Percentiles rank a stretch among this genome's conserved stretches.
Conservation (phyloP, 2,888 invertebrate species). For the Campaea margaritaria region DNA sequence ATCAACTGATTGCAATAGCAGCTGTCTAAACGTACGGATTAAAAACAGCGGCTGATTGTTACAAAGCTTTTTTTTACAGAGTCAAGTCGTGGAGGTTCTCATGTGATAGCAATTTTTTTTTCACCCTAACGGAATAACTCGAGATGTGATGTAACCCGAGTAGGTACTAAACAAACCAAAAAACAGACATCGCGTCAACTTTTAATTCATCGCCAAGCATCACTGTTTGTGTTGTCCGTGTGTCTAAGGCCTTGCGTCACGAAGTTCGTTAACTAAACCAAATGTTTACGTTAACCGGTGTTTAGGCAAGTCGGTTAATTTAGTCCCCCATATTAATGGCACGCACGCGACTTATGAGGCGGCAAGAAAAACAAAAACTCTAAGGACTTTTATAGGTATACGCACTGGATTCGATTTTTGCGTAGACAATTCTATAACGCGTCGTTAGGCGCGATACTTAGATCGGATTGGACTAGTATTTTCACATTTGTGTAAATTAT, state of each 20-base stretch:
- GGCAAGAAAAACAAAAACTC: conserved; percentile 61
- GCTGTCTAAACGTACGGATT: too few species aligned
- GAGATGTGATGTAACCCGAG: background rate
- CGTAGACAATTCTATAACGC: background rate
- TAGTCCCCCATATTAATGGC: conserved; percentile 65
- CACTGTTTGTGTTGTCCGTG: conserved; percentile 44
- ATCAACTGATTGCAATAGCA: too few species aligned
- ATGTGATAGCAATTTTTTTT: background rate
- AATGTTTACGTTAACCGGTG: conserved; percentile 66
- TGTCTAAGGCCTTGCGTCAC: conserved; percentile 52
- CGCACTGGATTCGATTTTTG: conserved; percentile 2
- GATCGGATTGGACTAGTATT: too few species aligned
- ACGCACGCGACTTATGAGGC: conserved; percentile 65
- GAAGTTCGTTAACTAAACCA: conserved; percentile 64
- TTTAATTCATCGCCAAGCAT: conserved; percentile 48
- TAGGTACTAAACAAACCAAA: conserved; percentile 8
- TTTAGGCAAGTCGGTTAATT: conserved; percentile 71
- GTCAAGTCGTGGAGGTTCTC: too few species aligned
- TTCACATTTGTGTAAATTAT: too few species aligned
- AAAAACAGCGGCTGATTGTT: too few species aligned
- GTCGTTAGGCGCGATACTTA: too few species aligned
- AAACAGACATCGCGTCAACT: conserved; percentile 38
- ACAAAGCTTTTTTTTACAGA: too few species aligned
- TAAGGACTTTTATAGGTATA: background rate
- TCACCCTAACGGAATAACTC: too few species aligned